Percentiles rank a stretch among this genome's conserved stretches.
Evolutionary conservation across 2,888 invertebrate species (phyloP).

Genomic region (Pecten maximus): DNA sequence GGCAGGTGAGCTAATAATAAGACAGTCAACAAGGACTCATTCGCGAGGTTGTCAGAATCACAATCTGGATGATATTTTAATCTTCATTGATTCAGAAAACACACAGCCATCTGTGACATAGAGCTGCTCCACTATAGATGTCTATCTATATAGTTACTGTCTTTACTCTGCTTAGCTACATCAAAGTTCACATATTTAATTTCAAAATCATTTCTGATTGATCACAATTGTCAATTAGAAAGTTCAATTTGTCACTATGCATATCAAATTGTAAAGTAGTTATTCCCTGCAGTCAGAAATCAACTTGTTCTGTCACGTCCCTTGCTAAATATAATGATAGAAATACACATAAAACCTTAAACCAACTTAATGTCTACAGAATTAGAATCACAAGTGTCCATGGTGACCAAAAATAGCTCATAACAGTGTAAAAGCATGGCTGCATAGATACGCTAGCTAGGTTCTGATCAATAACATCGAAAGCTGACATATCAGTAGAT

Average conservation of each 20-base stretch:
- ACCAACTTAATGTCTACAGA: conserved; percentile 28
- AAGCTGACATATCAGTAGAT: neutral
- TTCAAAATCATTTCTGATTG: no score
- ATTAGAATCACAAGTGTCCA: neutral
- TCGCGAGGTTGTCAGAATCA: neutral
- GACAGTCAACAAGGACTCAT: neutral
- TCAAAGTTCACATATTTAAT: no score
- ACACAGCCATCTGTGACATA: neutral
- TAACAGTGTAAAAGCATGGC: neutral
- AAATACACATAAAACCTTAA: neutral
- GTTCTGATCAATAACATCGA: neutral
- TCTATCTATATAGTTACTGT: no score
- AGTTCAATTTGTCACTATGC: no score
- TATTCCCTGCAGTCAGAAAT: no score
- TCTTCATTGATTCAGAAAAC: conserved; percentile 2
- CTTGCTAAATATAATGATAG: neutral
- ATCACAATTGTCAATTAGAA: no score
- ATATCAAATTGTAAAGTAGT: no score
- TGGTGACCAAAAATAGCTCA: neutral
- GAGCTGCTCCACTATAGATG: no score
- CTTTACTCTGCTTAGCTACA: no score
- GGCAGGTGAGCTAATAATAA: no score
- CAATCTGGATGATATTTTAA: no score
- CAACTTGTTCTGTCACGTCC: neutral
- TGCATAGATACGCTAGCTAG: neutral